A percentile compares a stretch with the other conserved stretches of the same genome.
These are phyloP conservation scores for Anhinga anhinga DNA, from an alignment of 2,113 vertebrate species.

Conservation along the genomic window DNA sequence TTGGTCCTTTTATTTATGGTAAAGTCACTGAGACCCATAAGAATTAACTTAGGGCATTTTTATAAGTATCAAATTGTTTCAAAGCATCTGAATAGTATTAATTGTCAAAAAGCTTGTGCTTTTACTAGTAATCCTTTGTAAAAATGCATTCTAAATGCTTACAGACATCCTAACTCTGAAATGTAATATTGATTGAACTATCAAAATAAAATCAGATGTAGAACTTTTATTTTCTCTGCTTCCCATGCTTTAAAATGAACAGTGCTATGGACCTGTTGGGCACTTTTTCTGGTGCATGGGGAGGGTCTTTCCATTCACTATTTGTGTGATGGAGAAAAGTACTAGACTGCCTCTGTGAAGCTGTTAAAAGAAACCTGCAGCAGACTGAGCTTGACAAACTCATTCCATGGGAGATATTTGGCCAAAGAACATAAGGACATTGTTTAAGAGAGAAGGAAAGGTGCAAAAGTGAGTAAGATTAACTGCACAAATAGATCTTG, in stretches of 20 bases:
- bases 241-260: not conserved
- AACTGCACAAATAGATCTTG: not conserved
- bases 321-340: not conserved
- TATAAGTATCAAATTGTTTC: not conserved
- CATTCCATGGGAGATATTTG: not conserved
- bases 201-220: not conserved
- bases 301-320: not conserved
- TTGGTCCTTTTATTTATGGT: not conserved
- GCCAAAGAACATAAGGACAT: not conserved
- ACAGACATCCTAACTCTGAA: not conserved
- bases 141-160: not conserved
- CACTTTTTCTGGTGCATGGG: not conserved
- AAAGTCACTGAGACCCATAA: not conserved
- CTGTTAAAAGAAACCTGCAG: not conserved
- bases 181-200: not conserved
- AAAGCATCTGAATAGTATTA: not conserved
- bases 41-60: not conserved
- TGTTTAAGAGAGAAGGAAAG: not conserved
- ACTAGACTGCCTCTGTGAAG: not conserved
- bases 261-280: not conserved
- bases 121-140: not conserved
- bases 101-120: not conserved
- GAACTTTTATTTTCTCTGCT: not conserved
- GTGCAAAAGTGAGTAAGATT: not conserved
- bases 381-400: not conserved